phyloP scores from a whole-genome alignment of 2,113 vertebrate genomes.

The Vidua chalybeata region DNA sequence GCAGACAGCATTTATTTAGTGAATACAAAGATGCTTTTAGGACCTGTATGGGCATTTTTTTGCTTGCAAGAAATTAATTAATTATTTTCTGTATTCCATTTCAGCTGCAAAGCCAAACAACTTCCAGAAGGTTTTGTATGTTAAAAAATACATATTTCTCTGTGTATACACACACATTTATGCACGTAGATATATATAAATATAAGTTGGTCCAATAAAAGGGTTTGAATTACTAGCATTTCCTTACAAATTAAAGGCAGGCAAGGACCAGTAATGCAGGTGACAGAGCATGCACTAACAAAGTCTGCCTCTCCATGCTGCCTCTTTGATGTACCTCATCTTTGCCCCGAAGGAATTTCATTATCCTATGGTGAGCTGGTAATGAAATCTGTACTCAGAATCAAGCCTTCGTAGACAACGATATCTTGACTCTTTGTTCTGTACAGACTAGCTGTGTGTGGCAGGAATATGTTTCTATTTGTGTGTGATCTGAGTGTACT shows the following conservation, averaged over 20 bases:
- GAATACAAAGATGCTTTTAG: background rate
- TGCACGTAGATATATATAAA: background rate
- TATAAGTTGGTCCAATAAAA: slow-evolving; percentile 35
- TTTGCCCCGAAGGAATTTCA: slow-evolving; percentile 73
- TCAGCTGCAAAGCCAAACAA: slow-evolving; percentile 8
- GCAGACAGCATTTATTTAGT: background rate
- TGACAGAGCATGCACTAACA: slow-evolving; percentile 63
- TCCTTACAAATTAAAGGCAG: slow-evolving; percentile 72
- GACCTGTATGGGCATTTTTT: background rate
- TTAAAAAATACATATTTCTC: background rate
- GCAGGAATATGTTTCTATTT: slow-evolving; percentile 62
- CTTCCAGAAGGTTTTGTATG: slow-evolving; percentile 2
- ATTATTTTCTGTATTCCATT: background rate
- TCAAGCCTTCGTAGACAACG: slow-evolving; percentile 68
- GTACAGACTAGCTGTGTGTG: slow-evolving; percentile 59
- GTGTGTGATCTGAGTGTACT: slow-evolving; percentile 56
- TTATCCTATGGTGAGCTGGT: slow-evolving; percentile 62
- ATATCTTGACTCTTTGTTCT: slow-evolving; percentile 71
- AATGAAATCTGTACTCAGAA: slow-evolving; percentile 74
- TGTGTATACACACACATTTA: background rate
- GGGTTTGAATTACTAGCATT: slow-evolving; percentile 48
- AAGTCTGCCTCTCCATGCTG: slow-evolving; percentile 47
- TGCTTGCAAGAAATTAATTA: background rate
- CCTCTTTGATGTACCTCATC: slow-evolving; percentile 71
- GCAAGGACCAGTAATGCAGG: slow-evolving; percentile 61